Evolutionary conservation across 92 coral and sea anemone species (phyloP), one percentile per base, ranked within the genome.

Genomic region (Porites evermanni): DNA sequence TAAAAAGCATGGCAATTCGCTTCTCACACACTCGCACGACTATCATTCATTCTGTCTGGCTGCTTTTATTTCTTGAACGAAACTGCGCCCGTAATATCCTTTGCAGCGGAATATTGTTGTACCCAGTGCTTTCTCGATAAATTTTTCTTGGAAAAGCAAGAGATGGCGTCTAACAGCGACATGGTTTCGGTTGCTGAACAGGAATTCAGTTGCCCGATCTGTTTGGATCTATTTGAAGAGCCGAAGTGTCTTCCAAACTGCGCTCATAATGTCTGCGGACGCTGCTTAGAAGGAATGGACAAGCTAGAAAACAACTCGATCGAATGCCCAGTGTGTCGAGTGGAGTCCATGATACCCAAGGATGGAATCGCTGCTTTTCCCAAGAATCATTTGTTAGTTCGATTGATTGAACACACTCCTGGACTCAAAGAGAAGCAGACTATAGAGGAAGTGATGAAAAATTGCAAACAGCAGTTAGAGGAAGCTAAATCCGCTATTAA

Each of bases 211-310:
- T 91, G 94, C 69, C 94, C 94, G 54, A 56, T 91, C 29, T 91
- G 94, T 29, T 84, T 84, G 47, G 94, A 91, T 17, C 79, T 77
- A 32, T 88, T 91, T 74, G 89, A 88, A 74, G 94, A 91, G 69
- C 94, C 94, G 2, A 91, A 91, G 29, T 81, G 79, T 64, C 87
- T 91, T 67, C 93, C 93, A n/a, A 87, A 67, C 58, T 91, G 93
- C 24, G 93, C 89, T 23, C 94, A 91, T 58, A 91, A 83, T 58
- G 81, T 91, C n/a, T 91, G 93, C 24, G 78, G 83, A 24, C 77
- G 81, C 24, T 87, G 91, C 32, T 70, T 87, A 14, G 79, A 77
- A 53, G 84, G 78, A 66, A 69, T 91, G 80, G 64, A 79, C 0
- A 58, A 75, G 77, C 83, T 29, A 24, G 74, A 58, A 14, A 38